phyloP scores from a whole-genome alignment of 2,113 vertebrate genomes.

The Himantopus leucocephalus region DNA sequence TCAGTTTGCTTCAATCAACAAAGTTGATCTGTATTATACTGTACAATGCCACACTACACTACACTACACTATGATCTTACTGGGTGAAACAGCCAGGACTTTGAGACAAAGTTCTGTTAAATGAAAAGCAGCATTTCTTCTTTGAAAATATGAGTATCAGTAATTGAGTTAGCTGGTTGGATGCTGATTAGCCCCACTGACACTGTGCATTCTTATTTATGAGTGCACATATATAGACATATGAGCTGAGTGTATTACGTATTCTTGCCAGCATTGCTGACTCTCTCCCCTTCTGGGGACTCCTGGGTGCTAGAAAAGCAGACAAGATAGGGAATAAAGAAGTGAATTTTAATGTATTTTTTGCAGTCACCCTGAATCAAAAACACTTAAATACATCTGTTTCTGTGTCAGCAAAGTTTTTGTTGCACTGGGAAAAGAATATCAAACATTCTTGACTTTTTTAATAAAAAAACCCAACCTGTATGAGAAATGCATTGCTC shows the following conservation, averaged over 20 bases:
- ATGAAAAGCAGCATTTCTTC: neutral
- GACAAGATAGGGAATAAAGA: neutral
- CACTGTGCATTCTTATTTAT: neutral
- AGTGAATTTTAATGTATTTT: neutral
- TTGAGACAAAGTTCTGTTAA: neutral
- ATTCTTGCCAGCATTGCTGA: neutral
- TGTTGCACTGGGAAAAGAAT: neutral
- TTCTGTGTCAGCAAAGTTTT: conserved; percentile 26
- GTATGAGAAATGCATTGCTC: neutral
- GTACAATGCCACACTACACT: neutral
- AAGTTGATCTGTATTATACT: neutral
- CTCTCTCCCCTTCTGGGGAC: neutral
- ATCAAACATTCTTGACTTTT: conserved; percentile 11
- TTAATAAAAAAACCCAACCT: neutral
- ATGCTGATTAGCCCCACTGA: neutral
- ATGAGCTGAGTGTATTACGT: neutral
- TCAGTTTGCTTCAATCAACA: neutral
- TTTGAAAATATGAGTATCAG: neutral
- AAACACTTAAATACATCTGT: neutral
- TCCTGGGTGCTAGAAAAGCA: neutral
- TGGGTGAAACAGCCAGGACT: neutral
- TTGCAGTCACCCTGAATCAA: neutral
- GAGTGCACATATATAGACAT: neutral
- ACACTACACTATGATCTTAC: neutral
- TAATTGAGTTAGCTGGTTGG: neutral